Evolutionary conservation across 1,140 invertebrate genomes (phyloP).

Genomic region (Saxidomus purpurata): DNA sequence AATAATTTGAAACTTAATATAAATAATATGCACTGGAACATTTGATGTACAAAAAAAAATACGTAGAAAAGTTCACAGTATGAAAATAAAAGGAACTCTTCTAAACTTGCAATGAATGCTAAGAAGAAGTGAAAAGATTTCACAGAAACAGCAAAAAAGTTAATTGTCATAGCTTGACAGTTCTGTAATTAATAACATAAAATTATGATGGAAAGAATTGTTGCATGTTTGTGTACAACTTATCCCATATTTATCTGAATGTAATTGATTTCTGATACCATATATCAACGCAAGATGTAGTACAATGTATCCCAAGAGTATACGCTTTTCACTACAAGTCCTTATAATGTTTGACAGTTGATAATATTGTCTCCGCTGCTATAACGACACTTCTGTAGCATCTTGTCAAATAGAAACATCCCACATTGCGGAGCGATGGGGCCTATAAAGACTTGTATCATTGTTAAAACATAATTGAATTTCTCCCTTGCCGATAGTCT

Average conservation of each 20-base stretch:
- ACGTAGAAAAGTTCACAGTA: no score
- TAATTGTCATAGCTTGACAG: no score
- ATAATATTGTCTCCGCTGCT: constrained; percentile 49
- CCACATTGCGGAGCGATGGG: constrained; percentile 48
- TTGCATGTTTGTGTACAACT: neutral
- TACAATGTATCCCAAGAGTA: constrained; percentile 20
- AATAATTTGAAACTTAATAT: no score
- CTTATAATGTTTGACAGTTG: constrained; percentile 61
- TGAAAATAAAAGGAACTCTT: no score
- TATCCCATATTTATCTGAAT: neutral
- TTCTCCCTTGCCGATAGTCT: constrained; percentile 57
- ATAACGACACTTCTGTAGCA: constrained; percentile 47
- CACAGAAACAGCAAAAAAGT: no score
- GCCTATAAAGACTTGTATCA: constrained; percentile 38
- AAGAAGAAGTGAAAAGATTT: no score
- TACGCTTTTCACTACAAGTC: constrained; percentile 12
- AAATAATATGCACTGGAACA: no score
- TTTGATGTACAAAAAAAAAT: no score
- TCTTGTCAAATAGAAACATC: neutral
- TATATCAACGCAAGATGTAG: neutral
- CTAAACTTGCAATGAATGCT: no score
- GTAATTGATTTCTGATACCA: constrained; percentile 9
- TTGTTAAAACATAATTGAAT: constrained; percentile 71
- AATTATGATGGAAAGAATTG: neutral
- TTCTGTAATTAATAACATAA: neutral